phyloP scores from a whole-genome alignment of 2,797 vertebrate species.

The Cuniculus paca region DNA sequence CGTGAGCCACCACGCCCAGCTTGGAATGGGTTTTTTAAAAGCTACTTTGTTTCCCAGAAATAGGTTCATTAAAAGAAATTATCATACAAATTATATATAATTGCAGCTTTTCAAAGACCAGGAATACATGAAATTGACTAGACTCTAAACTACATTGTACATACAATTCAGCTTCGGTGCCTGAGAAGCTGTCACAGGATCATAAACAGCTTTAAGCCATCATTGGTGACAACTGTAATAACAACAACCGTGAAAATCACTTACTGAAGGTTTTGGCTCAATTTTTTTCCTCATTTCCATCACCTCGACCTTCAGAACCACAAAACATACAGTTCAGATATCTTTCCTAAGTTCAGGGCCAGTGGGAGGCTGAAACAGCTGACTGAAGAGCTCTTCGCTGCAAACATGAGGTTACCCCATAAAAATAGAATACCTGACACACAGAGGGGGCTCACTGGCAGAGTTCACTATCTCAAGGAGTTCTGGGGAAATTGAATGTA shows the following conservation, averaged over 20 bases:
- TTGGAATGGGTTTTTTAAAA: neutral
- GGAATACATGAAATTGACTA: conserved; percentile 31
- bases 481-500: neutral
- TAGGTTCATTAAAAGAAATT: conserved; percentile 39
- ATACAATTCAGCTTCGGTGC: conserved; percentile 5
- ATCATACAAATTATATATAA: conserved; percentile 48
- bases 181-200: neutral
- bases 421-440: neutral
- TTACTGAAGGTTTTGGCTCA: neutral
- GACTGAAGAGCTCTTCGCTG: neutral
- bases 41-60: conserved; percentile 13
- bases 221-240: neutral
- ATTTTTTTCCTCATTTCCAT: neutral
- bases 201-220: neutral
- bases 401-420: neutral
- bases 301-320: neutral
- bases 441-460: neutral
- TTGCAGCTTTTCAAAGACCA: conserved; percentile 51
- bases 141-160: neutral
- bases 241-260: neutral
- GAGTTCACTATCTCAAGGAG: neutral
- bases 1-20: too few relatives aligned
- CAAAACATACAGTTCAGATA: neutral
- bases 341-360: neutral
- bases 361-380: neutral